Conservation (phyloP, 2,113 vertebrate species). For the Cyanoderma ruficeps region DNA sequence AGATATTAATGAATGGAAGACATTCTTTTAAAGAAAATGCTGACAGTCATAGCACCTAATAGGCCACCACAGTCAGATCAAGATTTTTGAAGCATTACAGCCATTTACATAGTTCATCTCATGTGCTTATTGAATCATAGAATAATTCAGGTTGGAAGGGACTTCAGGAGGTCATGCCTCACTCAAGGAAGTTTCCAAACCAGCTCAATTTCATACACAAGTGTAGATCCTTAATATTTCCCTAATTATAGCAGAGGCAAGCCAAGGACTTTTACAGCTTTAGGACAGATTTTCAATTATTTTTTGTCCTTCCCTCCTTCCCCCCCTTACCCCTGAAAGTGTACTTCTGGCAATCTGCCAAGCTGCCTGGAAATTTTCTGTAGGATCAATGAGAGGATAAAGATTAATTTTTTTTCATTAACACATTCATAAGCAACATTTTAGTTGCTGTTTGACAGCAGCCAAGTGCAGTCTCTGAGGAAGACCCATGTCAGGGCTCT, state of each 20-base stretch:
- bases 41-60: neutral
- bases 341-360: neutral
- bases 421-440: neutral
- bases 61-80: neutral
- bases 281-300: neutral
- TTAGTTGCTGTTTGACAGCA: neutral
- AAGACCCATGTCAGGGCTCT: neutral
- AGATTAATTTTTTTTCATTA: neutral
- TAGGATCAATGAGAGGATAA: neutral
- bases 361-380: neutral
- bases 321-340: accelerated
- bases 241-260: neutral
- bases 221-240: neutral
- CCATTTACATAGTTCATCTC: neutral
- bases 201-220: neutral
- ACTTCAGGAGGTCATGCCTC: neutral
- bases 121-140: neutral
- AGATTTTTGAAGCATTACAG: neutral
- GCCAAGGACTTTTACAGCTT: neutral
- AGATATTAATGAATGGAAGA: conserved; percentile 18
- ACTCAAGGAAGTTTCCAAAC: neutral
- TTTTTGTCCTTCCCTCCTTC: neutral
- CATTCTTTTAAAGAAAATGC: conserved; percentile 5
- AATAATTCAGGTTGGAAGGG: neutral
- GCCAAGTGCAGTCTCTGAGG: neutral